A percentile compares a stretch with the other conserved stretches of the same genome.
phyloP scores from a whole-genome alignment of 2,113 vertebrate genomes.

The Periophthalmodon schlosseri region DNA sequence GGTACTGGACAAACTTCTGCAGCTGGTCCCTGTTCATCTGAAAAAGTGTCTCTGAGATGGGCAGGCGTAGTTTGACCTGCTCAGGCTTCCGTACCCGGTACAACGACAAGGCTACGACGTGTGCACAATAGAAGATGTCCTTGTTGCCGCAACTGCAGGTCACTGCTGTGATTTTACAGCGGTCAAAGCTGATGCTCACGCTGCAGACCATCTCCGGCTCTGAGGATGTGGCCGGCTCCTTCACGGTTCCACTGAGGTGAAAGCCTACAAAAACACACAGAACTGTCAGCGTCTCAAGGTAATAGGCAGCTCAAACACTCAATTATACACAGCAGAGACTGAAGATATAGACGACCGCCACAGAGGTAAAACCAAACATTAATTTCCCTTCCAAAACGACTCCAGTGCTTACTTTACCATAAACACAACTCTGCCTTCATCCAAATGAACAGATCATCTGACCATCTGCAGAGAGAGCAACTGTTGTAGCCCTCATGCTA shows the following conservation, averaged over 20 bases:
- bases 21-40: slow-evolving; percentile 98
- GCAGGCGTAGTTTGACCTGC: slow-evolving; percentile 96
- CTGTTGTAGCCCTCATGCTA: slow-evolving; percentile 14
- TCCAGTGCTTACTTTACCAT: slow-evolving; percentile 22
- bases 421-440: slow-evolving; percentile 13
- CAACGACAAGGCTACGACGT: slow-evolving; percentile 93
- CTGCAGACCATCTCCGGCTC: slow-evolving; percentile 89
- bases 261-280: slow-evolving; percentile 79
- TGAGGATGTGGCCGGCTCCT: slow-evolving; percentile 87
- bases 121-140: slow-evolving; percentile 99
- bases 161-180: slow-evolving; percentile 98
- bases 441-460: slow-evolving; percentile 18
- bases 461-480: slow-evolving; percentile 16
- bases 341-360: background rate
- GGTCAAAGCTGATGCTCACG: slow-evolving; percentile 98
- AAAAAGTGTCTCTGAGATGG: slow-evolving; percentile 98
- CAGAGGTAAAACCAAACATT: slow-evolving; percentile 14
- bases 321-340: background rate
- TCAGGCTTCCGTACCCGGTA: slow-evolving; percentile 96
- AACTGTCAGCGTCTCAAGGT: background rate
- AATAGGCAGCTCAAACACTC: background rate
- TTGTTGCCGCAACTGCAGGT: slow-evolving; percentile 98
- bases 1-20: slow-evolving; percentile 98
- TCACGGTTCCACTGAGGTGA: slow-evolving; percentile 94
- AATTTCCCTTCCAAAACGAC: slow-evolving; percentile 58